Evolutionary conservation across 2,888 invertebrate species (phyloP).

Genomic region (Apodemia hepburni): DNA sequence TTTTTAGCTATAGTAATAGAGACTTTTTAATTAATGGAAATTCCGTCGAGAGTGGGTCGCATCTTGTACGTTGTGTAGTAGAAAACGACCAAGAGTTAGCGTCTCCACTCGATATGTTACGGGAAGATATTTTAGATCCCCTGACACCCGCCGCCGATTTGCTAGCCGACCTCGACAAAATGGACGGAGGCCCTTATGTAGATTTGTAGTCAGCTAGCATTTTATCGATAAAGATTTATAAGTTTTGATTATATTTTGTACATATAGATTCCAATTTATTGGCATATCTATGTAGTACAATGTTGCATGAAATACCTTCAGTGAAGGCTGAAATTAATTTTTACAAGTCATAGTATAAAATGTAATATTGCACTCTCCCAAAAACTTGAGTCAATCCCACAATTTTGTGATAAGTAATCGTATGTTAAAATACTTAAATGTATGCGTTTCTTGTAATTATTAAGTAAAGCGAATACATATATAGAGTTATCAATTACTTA

Average conservation of each 20-base stretch:
- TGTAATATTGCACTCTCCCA: conserved; percentile 59
- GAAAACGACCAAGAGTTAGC: conserved; percentile 50
- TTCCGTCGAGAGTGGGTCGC: conserved; percentile 64
- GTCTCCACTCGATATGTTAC: conserved; percentile 66
- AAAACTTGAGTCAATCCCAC: conserved; percentile 64
- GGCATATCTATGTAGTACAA: conserved; percentile 67
- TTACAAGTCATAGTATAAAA: conserved; percentile 47
- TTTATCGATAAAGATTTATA: conserved; percentile 34
- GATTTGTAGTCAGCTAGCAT: conserved; percentile 63
- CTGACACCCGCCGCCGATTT: conserved; percentile 60
- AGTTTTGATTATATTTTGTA: conserved; percentile 55
- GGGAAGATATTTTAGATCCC: conserved; percentile 63
- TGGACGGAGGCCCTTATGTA: conserved; percentile 65
- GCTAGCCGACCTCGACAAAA: conserved; percentile 70
- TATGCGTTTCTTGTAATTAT: conserved; percentile 9
- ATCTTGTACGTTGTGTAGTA: conserved; percentile 49
- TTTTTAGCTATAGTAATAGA: conserved; percentile 81
- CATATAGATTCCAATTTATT: conserved; percentile 51
- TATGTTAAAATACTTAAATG: conserved; percentile 17
- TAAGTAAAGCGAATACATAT: conserved; percentile 7
- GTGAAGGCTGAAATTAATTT: conserved; percentile 58
- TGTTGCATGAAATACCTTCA: conserved; percentile 65
- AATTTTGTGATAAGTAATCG: conserved; percentile 30
- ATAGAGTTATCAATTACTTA: conserved; percentile 6
- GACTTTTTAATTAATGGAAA: conserved; percentile 83